A percentile compares a stretch with the other conserved stretches of the same genome.
Conservation (phyloP, 2,797 vertebrate species). For the Gallirallus australis region DNA sequence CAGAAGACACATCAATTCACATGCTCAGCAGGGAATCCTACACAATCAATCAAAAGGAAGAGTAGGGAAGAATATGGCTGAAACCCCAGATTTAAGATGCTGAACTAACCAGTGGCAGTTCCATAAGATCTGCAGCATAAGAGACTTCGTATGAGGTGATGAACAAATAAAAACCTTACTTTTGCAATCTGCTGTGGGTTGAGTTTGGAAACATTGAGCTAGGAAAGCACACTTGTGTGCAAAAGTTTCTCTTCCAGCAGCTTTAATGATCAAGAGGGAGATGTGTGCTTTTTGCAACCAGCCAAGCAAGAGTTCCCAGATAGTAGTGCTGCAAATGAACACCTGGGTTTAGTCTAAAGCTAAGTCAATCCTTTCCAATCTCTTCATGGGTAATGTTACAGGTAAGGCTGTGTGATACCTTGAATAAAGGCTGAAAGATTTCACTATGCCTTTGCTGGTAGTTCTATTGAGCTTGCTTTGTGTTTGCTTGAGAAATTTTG, state of each 20-base stretch:
- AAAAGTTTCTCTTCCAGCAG: not conserved
- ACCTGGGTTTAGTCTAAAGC: not conserved
- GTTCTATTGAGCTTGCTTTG: too few species aligned
- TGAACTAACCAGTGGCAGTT: not conserved
- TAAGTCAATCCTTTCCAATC: not conserved
- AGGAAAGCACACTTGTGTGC: rapidly evolving
- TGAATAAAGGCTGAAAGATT: too few species aligned
- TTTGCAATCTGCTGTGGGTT: not conserved
- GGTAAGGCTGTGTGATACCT: not conserved
- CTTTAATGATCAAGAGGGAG: not conserved
- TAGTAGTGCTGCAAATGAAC: not conserved
- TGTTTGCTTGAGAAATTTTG: too few species aligned
- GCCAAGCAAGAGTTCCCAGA: not conserved
- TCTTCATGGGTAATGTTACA: not conserved
- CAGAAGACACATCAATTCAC: not conserved
- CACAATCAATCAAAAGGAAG: not conserved
- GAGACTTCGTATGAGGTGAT: not conserved
- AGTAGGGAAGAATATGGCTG: not conserved
- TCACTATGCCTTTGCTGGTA: too few species aligned
- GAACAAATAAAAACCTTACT: not conserved
- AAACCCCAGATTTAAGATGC: not conserved
- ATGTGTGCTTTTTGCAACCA: not conserved
- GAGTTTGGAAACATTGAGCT: not conserved
- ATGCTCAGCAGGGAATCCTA: not conserved
- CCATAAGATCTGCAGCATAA: rapidly evolving